A percentile compares a stretch with the other conserved stretches of the same genome.
Evolutionary conservation across 2,797 vertebrate genomes (phyloP).

Genomic region (Hydrocynus forskahlii): DNA sequence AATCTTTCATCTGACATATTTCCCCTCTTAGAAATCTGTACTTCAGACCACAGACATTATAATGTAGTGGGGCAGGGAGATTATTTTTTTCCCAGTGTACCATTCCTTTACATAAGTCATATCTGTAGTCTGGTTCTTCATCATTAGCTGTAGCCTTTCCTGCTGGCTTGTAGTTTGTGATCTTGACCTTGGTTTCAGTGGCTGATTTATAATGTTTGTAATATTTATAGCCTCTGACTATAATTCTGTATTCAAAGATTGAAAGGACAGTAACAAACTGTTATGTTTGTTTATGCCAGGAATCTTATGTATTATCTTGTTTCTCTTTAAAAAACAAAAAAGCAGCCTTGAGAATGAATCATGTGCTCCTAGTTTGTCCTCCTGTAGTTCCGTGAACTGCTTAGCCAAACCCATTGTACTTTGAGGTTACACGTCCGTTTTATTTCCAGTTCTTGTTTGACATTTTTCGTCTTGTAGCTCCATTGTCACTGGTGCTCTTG

Average conservation of each 20-base stretch:
- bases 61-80: too few species aligned
- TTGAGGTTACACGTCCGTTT: not conserved
- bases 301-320: not conserved
- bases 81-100: not conserved
- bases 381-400: not conserved
- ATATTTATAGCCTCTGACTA: not conserved
- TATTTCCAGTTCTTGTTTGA: not conserved
- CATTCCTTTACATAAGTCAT: not conserved
- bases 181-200: not conserved
- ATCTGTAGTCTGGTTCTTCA: not conserved
- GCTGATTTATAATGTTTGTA: constrained; percentile 1
- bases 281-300: not conserved
- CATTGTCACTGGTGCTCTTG: not conserved
- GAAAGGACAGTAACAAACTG: not conserved
- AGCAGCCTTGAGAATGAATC: not conserved
- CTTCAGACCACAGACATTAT: too few species aligned
- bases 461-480: not conserved
- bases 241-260: not conserved
- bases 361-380: not conserved
- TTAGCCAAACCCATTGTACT: not conserved
- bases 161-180: not conserved
- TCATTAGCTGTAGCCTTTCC: not conserved
- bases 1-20: too few species aligned
- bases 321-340: not conserved
- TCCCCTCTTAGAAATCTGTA: too few species aligned